Evolutionary conservation across 2,888 invertebrate genomes (phyloP).

Genomic region (Blera fallax): DNA sequence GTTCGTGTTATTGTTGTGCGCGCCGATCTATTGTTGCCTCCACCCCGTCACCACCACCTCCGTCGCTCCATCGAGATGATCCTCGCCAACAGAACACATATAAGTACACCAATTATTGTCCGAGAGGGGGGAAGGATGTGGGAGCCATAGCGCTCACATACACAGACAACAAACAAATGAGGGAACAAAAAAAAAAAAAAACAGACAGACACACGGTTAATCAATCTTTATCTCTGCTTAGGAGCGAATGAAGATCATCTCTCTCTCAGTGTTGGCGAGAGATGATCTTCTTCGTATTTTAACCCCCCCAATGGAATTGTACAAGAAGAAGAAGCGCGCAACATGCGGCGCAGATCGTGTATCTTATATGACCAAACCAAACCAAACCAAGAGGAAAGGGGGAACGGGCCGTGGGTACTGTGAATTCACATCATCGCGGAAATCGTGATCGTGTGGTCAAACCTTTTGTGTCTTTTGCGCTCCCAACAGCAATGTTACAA

Average conservation of each 20-base stretch:
- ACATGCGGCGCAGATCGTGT: slow-evolving; percentile 69
- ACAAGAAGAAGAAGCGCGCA: slow-evolving; percentile 49
- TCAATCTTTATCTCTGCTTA: slow-evolving; percentile 69
- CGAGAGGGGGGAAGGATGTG: neutral
- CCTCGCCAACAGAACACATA: slow-evolving; percentile 62
- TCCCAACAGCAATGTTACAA: slow-evolving; percentile 71
- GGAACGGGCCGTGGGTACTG: slow-evolving; percentile 9
- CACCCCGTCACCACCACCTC: slow-evolving; percentile 21
- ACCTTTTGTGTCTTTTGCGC: slow-evolving; percentile 71
- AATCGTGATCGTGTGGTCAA: slow-evolving; percentile 73
- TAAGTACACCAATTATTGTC: slow-evolving; percentile 63
- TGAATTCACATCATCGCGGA: slow-evolving; percentile 71
- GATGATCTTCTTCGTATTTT: slow-evolving; percentile 57
- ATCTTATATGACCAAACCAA: slow-evolving; percentile 53
- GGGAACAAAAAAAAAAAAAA: slow-evolving; percentile 27
- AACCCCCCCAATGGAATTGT: slow-evolving; percentile 6
- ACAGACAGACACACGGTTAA: too few species aligned
- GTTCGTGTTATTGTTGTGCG: slow-evolving; percentile 69
- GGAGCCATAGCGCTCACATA: slow-evolving; percentile 6
- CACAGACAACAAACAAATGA: slow-evolving; percentile 26
- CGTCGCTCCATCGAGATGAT: slow-evolving; percentile 25
- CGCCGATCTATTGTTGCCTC: slow-evolving; percentile 63
- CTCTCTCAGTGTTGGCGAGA: slow-evolving; percentile 46
- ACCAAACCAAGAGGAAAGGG: neutral
- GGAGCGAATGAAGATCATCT: slow-evolving; percentile 64